Conservation (phyloP, 2,797 vertebrate species). For the Staurois parvus region DNA sequence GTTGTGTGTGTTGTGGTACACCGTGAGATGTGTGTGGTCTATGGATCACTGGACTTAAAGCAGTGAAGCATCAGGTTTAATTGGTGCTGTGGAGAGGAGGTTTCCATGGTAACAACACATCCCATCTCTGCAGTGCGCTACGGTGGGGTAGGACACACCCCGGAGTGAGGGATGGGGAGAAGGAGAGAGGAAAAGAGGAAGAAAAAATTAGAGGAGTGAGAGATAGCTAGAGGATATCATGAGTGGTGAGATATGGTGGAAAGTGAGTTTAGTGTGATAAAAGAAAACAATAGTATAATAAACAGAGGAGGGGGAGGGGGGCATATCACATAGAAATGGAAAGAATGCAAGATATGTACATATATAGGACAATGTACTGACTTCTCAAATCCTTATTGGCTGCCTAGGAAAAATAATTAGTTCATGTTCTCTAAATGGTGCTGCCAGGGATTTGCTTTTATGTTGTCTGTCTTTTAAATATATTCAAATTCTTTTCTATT, state of each 20-base stretch:
- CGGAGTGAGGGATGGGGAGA: conserved; percentile 35
- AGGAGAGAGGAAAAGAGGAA: conserved; percentile 16
- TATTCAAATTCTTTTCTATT: background rate
- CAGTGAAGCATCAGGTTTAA: conserved; percentile 62
- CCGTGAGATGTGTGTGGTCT: conserved; percentile 48
- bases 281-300: background rate
- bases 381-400: conserved; percentile 12
- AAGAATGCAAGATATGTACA: background rate
- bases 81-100: conserved; percentile 57
- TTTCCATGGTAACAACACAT: conserved; percentile 61
- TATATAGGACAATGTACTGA: background rate
- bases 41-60: conserved; percentile 60
- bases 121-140: conserved; percentile 62
- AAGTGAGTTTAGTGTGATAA: background rate
- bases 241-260: background rate
- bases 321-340: background rate
- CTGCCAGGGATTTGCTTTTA: background rate
- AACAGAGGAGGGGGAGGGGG: background rate
- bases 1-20: conserved; percentile 2
- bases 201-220: conserved; percentile 4
- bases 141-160: conserved; percentile 60
- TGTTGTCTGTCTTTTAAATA: no score
- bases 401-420: background rate
- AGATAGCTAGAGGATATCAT: background rate
- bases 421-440: background rate